Base-by-base conservation (phyloP, 2,888 invertebrate genomes). In the Epinotia bilunana region DNA sequence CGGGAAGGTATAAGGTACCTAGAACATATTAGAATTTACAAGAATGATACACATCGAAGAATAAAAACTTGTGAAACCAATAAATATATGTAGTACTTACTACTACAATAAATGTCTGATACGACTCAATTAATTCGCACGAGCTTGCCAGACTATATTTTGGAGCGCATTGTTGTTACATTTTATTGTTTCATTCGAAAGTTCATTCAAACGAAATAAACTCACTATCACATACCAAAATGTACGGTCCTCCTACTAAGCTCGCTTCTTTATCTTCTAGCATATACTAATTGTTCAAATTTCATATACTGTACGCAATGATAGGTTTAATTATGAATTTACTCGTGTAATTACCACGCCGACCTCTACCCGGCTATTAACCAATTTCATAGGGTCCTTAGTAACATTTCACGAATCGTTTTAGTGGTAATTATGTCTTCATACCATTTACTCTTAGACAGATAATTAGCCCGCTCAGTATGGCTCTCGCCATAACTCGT, bases 271-370 rank as follows among this genome's bases (percentile, higher is more conserved):
- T 39, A 39, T 39, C 39, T 7, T 28, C 23, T 39, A 13, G 57
- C 46, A 60, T 23, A 57, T 39, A 33, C 7, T 57, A 43, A 55
- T 67, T n/a, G n/a, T n/a, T n/a, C n/a, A n/a, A n/a, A n/a, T n/a
- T n/a, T n/a, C n/a, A n/a, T n/a, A n/a, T n/a, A n/a, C n/a, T 33
- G 69, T 70, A 33, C 28, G n/a, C 57, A 62, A 57, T 39, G 63
- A 64, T 74, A 23, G 43, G 49, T 64, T 69, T 64, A 74, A 74
- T 64, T 74, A 70, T 39, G 20, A 69, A 61, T 46, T 33, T 39
- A 39, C 23, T 74, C 57, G 13, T 64, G 28, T 74, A 70, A 70
- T 70, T 74, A 58, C 70, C 23, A 46, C 57, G 69, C 49, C 53
- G 67, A 62, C 73, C 23, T 53, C 39, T 16, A 65, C 65, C 33